These are phyloP conservation scores for Meteorus cinctellus DNA, from an alignment of 2,888 invertebrate species.

Conservation along the genomic window DNA sequence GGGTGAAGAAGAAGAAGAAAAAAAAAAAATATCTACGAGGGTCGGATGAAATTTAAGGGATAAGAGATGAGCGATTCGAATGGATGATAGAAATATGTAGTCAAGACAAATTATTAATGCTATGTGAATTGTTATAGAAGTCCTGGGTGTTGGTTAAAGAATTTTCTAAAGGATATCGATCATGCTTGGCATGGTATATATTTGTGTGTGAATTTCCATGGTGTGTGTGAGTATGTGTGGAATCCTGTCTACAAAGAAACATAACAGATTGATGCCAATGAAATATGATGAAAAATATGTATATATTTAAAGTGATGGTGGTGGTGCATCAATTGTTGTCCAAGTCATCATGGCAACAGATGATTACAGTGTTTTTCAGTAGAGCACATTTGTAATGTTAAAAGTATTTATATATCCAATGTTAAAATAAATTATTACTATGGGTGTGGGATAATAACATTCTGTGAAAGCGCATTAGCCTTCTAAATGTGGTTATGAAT, in stretches of 20 bases:
- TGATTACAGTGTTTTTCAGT: slow-evolving; percentile 22
- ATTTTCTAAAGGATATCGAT: slow-evolving; percentile 15
- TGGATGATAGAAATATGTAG: neutral
- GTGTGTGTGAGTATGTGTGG: neutral
- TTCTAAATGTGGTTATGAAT: slow-evolving; percentile 31
- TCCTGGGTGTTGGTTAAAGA: neutral
- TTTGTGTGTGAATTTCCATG: too few species aligned
- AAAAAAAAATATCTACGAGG: neutral
- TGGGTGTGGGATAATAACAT: slow-evolving; percentile 38
- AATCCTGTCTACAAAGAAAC: slow-evolving; percentile 4
- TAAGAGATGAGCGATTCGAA: neutral
- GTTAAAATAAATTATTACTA: slow-evolving; percentile 17
- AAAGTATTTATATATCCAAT: slow-evolving; percentile 28
- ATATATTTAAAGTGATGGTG: neutral
- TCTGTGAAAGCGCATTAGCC: slow-evolving; percentile 22
- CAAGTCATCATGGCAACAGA: neutral
- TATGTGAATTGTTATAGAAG: neutral
- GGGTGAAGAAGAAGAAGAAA: neutral
- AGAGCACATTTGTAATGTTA: slow-evolving; percentile 40
- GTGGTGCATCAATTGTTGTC: slow-evolving; percentile 8
- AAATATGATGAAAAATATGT: slow-evolving; percentile 12
- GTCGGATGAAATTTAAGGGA: slow-evolving; percentile 7
- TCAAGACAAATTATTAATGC: slow-evolving; percentile 21
- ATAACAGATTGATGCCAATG: neutral
- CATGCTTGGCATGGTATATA: neutral